Conservation (phyloP, 2,888 invertebrate genomes). For the Ormia ochracea region DNA sequence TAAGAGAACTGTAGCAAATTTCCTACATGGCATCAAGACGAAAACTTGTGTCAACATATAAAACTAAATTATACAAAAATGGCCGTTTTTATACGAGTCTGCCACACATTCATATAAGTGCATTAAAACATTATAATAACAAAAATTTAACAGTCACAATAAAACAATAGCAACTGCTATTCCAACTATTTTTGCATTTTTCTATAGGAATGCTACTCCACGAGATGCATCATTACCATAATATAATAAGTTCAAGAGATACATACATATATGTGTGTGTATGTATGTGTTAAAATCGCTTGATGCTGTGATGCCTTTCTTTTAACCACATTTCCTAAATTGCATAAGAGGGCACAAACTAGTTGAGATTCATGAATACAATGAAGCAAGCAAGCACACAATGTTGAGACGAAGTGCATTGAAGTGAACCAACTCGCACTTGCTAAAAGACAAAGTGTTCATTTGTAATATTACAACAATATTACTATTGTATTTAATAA, state of each 20-base stretch:
- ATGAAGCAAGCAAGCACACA: neutral
- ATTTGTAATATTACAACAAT: too few relatives aligned
- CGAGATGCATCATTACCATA: constrained; percentile 48
- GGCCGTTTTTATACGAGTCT: neutral
- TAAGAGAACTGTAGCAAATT: neutral
- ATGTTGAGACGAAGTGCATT: neutral
- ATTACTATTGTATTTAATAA: too few relatives aligned
- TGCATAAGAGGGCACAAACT: neutral
- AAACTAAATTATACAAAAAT: constrained; percentile 1
- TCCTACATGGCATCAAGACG: neutral
- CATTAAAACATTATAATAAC: constrained; percentile 23
- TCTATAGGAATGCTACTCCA: constrained; percentile 2
- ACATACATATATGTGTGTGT: neutral
- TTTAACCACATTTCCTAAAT: neutral
- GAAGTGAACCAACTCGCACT: neutral
- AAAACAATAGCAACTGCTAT: constrained; percentile 44
- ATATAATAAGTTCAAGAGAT: constrained; percentile 28
- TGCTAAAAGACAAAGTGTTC: too few relatives aligned
- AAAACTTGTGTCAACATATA: neutral
- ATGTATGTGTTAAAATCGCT: neutral
- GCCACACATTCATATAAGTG: neutral
- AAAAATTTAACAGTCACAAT: constrained; percentile 37
- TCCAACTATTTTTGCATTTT: neutral
- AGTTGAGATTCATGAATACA: neutral
- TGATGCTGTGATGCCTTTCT: neutral